Conservation (phyloP, 1,140 invertebrate species). For the Lamellibrachia luymesi region DNA sequence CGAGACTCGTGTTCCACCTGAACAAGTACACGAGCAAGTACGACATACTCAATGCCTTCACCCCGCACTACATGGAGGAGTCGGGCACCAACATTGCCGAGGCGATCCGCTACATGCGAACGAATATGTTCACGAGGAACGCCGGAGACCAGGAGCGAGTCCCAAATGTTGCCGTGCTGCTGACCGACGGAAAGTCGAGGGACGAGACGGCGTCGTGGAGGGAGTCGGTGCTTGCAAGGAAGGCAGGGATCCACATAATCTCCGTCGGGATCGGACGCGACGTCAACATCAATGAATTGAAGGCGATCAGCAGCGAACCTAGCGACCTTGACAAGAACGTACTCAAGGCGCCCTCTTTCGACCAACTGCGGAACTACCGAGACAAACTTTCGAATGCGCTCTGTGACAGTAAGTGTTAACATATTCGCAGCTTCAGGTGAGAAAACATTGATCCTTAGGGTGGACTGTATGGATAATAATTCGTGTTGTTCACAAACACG, state of each 20-base stretch:
- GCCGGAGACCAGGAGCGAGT: conserved; percentile 41
- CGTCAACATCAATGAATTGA: conserved; percentile 2
- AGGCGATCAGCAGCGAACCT: background rate
- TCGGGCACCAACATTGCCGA: conserved; percentile 6
- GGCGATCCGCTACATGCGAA: background rate
- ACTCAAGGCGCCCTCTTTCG: background rate
- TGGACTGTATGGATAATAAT: too few relatives aligned
- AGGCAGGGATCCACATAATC: conserved; percentile 37
- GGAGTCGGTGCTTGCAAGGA: conserved; percentile 43
- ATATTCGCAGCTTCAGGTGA: background rate
- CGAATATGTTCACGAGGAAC: conserved; percentile 20
- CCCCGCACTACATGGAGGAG: conserved; percentile 1
- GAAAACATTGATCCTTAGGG: too few relatives aligned
- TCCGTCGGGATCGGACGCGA: conserved; percentile 39
- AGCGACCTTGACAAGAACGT: conserved; percentile 14
- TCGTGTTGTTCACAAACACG: too few relatives aligned
- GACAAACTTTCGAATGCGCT: conserved; percentile 8
- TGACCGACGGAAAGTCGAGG: conserved; percentile 38
- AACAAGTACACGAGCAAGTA: conserved; percentile 21
- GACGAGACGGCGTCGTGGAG: conserved; percentile 33
- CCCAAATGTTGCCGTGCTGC: conserved; percentile 44
- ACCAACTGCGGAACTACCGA: background rate
- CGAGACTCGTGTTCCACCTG: conserved; percentile 21
- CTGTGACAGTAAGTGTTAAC: conserved; percentile 14
- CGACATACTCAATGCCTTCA: conserved; percentile 18